Evolutionary conservation across 2,113 vertebrate species (phyloP), one percentile per base, ranked within the genome.

Genomic region (Condylura cristata): DNA sequence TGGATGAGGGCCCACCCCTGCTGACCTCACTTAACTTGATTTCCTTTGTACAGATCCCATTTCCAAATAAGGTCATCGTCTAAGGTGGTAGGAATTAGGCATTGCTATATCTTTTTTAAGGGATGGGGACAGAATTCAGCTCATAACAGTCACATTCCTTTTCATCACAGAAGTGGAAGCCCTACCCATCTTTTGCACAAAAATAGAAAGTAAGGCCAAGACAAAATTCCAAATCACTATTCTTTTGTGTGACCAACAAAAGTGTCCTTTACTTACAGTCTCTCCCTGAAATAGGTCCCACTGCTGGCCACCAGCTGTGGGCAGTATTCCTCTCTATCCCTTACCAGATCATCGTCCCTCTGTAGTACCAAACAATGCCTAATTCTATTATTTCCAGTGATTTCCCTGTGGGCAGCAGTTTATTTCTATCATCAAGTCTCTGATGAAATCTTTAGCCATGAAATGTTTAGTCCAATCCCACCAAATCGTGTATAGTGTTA

Each of bases 371-470:
- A 97, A 96, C 99, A 95, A 96, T 56, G 95, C 98, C 98, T 98
- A 98, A 98, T 99, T 99, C 98, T 98, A 97, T 99, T 98, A 98
- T 98, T 98, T 87, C 97, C 98, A 97, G 97, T 98, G 98, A 99
- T 99, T 99, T 99, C 99, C 99, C 99, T 74, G 91, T 96, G 98
- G 99, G 99, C 97, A 96, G 98, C 97, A 97, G 98, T 98, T 99
- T 99, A 98, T 99, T 99, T 98, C 99, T 98, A 97, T 98, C 99
- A 98, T 99, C 99, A 98, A 98, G 98, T 97, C 98, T 98, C 98
- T 98, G 98, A 99, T 98, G 99, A 99, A 99, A 99, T 99, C 99
- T 99, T 99, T 98, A 98, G 98, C 96, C 95, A 83, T 97, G 98
- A 97, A 98, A 98, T 99, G 98, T 99, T 99, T 98, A 98, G 98